Base-by-base conservation (phyloP, 2,797 vertebrate species). In the Acipenser transmontanus region DNA sequence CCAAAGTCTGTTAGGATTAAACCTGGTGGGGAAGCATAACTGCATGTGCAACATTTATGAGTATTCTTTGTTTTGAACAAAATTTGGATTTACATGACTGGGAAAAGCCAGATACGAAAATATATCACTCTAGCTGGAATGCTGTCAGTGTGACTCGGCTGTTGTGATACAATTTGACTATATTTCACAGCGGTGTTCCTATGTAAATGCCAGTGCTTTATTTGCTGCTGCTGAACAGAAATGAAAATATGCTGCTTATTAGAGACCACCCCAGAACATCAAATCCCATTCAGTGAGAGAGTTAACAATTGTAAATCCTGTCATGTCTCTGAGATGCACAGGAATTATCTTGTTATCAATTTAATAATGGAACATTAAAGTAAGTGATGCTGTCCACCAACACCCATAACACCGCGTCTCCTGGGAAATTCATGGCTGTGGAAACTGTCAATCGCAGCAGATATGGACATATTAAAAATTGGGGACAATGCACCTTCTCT, bases 311-410 rank as follows among this genome's bases (percentile, higher is more conserved):
- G 82, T 85, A 86, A 91, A 86, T 81, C 81, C 82, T 83, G 86
- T 85, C 81, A 85, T 85, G 88, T 88, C 87, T 88, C 84, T 72
- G 81, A 85, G 87, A 86, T 87, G 86, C 86, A 83, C 76, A 83
- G 84, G 90, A 89, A 91, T 82, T 86, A 93, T 91, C 93, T 94
- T 89, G 89, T 96, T 95, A 94, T 93, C 91, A 89, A 89, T 91
- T 89, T 91, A 89, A 91, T 92, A 91, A 92, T 82, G 82, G 88
- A 88, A 83, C 88, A 85, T 66, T 82, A 79, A 85, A 92, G 87
- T 91, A 91, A 91, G 88, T 85, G 89, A 88, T 88, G 85, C 83
- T 84, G 90, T 87, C 87, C 87, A 84, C 85, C 87, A 87, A 89
- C 88, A 87, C 85, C 77, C 80, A 89, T 85, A 91, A 94, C 84